These are phyloP conservation scores for Drosophila takahashii DNA, from an alignment of 1,140 invertebrate species.

Conservation along the genomic window DNA sequence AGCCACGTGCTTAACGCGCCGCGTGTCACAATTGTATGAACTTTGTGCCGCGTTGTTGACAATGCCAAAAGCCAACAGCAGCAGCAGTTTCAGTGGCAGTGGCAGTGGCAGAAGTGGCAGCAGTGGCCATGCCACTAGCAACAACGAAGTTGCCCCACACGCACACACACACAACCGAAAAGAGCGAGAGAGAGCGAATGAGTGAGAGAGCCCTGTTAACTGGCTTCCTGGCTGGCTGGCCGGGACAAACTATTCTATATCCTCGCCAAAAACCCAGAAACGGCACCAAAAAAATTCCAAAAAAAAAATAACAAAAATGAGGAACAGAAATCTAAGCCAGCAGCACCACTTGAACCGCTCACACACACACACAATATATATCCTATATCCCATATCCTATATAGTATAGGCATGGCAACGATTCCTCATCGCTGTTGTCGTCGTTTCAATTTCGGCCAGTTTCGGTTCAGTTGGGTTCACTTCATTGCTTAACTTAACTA, in stretches of 20 bases:
- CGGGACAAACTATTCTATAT: slow-evolving; percentile 50
- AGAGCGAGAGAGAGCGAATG: slow-evolving; percentile 11
- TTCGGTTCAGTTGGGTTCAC: slow-evolving; percentile 81
- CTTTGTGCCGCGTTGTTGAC: slow-evolving; percentile 74
- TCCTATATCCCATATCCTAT: slow-evolving; percentile 14
- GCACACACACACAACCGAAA: slow-evolving; percentile 32
- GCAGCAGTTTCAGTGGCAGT: slow-evolving; percentile 31
- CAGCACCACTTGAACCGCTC: slow-evolving; percentile 70
- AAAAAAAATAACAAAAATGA: slow-evolving; percentile 9
- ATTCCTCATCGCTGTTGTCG: slow-evolving; percentile 43
- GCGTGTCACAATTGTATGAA: slow-evolving; percentile 82
- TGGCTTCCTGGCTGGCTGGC: slow-evolving; percentile 61
- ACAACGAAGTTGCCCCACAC: slow-evolving; percentile 55
- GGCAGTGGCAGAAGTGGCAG: slow-evolving; percentile 10
- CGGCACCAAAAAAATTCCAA: slow-evolving; percentile 43
- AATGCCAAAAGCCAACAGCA: slow-evolving; percentile 66
- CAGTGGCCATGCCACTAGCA: slow-evolving; percentile 29
- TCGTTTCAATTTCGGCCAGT: slow-evolving; percentile 73
- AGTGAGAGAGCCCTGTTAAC: slow-evolving; percentile 57
- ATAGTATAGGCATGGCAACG: slow-evolving; percentile 35
- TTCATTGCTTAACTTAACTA: slow-evolving; percentile 83
- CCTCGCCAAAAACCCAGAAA: slow-evolving; percentile 31
- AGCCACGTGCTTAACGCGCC: slow-evolving; percentile 80
- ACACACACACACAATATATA: slow-evolving; percentile 48
- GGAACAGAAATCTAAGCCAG: slow-evolving; percentile 62